Evolutionary conservation across 2,113 vertebrate genomes (phyloP).

Genomic region (Columba janthina): DNA sequence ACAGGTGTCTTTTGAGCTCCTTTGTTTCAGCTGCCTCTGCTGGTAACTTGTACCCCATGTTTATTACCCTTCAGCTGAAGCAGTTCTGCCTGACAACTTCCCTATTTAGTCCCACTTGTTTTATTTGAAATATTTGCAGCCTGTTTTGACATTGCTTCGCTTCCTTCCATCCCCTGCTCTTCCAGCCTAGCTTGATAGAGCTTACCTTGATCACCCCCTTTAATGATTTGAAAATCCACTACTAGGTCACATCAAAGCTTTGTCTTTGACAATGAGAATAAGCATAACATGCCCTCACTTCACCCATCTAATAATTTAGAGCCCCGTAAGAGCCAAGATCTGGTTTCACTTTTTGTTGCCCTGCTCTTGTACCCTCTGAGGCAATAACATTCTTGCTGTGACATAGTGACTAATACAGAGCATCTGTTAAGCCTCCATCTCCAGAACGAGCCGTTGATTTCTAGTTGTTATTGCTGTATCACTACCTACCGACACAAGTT

Average conservation of each 20-base stretch:
- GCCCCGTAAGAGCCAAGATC: not conserved
- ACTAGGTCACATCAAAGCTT: slow-evolving; percentile 1
- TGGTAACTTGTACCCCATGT: slow-evolving; percentile 47
- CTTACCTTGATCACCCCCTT: not conserved
- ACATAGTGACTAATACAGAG: slow-evolving; percentile 13
- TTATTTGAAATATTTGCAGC: not conserved
- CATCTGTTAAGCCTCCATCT: slow-evolving; percentile 5
- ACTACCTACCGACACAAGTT: not conserved
- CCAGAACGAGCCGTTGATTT: not conserved
- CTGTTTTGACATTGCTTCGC: not conserved
- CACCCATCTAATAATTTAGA: not conserved
- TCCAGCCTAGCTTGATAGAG: not conserved
- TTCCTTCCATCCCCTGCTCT: not conserved
- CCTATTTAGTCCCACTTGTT: not conserved
- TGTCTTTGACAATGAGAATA: slow-evolving; percentile 5
- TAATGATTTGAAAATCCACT: not conserved
- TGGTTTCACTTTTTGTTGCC: slow-evolving; percentile 42
- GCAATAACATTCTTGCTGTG: not conserved
- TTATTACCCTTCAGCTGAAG: slow-evolving; percentile 14
- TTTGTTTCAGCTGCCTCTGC: slow-evolving; percentile 31
- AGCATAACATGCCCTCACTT: not conserved
- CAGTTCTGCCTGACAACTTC: not conserved
- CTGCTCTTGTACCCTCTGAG: not conserved
- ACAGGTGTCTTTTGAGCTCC: slow-evolving; percentile 19
- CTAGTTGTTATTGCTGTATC: not conserved